Evolutionary conservation across 2,113 vertebrate genomes (phyloP).

Genomic region (Piprites chloris): DNA sequence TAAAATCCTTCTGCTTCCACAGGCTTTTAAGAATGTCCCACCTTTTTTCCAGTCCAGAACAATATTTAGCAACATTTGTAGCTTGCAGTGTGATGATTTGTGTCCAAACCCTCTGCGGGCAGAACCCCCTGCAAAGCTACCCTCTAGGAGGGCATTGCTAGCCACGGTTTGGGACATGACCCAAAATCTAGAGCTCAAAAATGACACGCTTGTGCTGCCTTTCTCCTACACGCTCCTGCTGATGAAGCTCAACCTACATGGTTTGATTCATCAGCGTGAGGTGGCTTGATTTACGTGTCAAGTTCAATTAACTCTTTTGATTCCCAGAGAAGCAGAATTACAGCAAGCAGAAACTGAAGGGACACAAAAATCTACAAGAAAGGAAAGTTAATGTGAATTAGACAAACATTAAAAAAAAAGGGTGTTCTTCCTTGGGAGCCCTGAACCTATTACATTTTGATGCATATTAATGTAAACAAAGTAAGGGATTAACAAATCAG

Average conservation of each 20-base stretch:
- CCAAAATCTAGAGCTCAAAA: background rate
- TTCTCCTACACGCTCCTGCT: background rate
- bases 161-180: background rate
- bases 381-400: background rate
- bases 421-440: background rate
- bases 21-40: background rate
- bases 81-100: background rate
- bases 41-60: background rate
- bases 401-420: background rate
- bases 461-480: background rate
- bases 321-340: background rate
- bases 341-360: background rate
- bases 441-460: background rate
- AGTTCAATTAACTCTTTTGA: background rate
- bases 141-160: background rate
- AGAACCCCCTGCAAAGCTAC: background rate
- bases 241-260: background rate
- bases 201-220: background rate
- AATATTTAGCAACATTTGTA: background rate
- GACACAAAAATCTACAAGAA: background rate
- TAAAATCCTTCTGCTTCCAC: background rate
- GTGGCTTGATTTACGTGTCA: background rate
- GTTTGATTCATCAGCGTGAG: slow-evolving; percentile 20
- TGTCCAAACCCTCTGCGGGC: background rate
- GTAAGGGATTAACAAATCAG: background rate